Evolutionary conservation across 2,113 vertebrate genomes (phyloP), one percentile per base, ranked within the genome.

Genomic region (Gambusia holbrooki): DNA sequence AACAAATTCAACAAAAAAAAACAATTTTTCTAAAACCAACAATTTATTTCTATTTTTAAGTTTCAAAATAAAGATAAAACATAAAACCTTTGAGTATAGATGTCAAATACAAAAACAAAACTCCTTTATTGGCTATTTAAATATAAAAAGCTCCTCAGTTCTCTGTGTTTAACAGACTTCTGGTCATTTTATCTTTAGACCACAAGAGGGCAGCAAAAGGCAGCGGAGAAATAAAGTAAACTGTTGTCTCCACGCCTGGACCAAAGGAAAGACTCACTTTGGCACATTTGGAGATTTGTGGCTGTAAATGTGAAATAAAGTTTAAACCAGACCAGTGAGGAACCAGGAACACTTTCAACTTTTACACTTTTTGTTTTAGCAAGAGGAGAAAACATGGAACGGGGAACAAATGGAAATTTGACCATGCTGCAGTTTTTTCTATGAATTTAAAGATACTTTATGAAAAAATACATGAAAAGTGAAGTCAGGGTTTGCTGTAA

Each of bases 121-220:
- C 3, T 42, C 40, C 40, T 42, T 42, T 42, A 42, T 13, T 42
- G 4, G 4, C 3, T 42, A 42, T 15, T 42, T 15, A 42, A 14
- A 42, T 42, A 15, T 42, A 42, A 42, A 42, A 37, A 37, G 2
- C 35, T 37, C 35, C 35, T 9, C 33, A 37, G 10, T 37, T 37
- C 35, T 35, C 33, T 9, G 33, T 35, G 33, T 35, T 35, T 15
- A 15, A 45, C 14, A 45, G 17, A 48, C 45, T 19, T 19, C 14
- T 48, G 17, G 17, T 48, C 45, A 48, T 19, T 19, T 48, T 17
- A 48, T 5, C 17, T 48, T 48, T 48, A 1, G 1, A 48, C 45
- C 45, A 81, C 29, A 45, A 90, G 92, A 86, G 74, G 86, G 88
- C 83, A 80, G 82, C 77, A 83, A 29, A 0, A 15, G 33, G 51